Base-by-base conservation (phyloP, 2,113 vertebrate species). In the Apaloderma vittatum region DNA sequence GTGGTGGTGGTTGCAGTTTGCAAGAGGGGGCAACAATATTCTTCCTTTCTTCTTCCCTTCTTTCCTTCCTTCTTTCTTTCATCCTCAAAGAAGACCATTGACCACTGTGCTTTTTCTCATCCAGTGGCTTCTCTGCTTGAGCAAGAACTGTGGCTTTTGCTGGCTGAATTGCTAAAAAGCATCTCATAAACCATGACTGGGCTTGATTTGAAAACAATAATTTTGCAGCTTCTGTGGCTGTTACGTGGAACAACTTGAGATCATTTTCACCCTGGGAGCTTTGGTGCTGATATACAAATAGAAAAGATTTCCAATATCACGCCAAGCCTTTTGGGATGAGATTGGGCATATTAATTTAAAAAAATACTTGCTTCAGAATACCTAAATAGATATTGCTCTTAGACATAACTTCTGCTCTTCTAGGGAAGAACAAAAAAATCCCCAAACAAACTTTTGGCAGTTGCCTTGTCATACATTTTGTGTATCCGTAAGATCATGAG, bases 101-200 rank as follows among this genome's bases (percentile, higher is more conserved):
- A 52, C 59, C 57, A 21, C 86, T 87, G 77, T 65, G 37, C 58
- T 86, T 83, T 82, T 80, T 85, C 95, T 85, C 93, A 94, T 97
- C 49, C 58, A 61, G 86, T 86, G 77, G 76, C 94, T 96, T 97
- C 72, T 96, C 84, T 19, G 91, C 97, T 97, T 98, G 97, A 95
- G 85, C 97, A 97, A 87, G 91, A 91, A 78, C 77, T 96, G 66
- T 90, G 78, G 86, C 93, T 97, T 96, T 97, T 88, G 86, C 90
- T 95, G 94, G 95, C 96, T 96, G 80, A 58, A 37, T 87, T 75
- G 94, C 84, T 86, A 86, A 63, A 93, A 94, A 94, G 54, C 88
- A 49, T 94, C 88, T 94, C 22, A 43, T 74, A 16, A 90, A 73
- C 45, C 52, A 61, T 88, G 49, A 37, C 32, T 75, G 88, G 83